phyloP scores from a whole-genome alignment of 1,140 invertebrate species.

The Contarinia nasturtii region DNA sequence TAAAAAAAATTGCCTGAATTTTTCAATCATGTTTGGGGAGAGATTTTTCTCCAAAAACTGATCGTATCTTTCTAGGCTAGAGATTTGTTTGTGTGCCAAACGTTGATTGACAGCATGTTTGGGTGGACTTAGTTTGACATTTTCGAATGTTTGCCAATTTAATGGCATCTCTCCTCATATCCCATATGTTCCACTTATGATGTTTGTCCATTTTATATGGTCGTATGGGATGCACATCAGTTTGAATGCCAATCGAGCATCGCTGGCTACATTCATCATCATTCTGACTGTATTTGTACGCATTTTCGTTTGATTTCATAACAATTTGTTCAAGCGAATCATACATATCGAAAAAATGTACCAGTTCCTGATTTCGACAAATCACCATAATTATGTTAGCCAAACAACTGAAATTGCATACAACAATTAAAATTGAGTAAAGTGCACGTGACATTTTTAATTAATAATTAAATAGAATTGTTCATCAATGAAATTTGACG shows the following conservation, averaged over 20 bases:
- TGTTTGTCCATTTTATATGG: constrained; percentile 1
- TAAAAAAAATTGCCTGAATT: too few relatives aligned
- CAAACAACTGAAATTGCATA: neutral
- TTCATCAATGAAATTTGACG: too few relatives aligned
- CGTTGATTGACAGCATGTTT: neutral
- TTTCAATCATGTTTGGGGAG: too few relatives aligned
- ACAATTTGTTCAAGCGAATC: neutral
- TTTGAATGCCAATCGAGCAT: neutral
- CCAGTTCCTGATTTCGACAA: neutral
- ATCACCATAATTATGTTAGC: neutral
- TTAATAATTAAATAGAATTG: neutral
- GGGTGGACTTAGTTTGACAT: neutral
- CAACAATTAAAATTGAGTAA: too few relatives aligned
- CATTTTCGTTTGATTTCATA: too few relatives aligned
- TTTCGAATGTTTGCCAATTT: constrained; percentile 3
- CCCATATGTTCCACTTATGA: constrained; percentile 4
- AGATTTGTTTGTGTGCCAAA: too few relatives aligned
- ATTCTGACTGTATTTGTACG: too few relatives aligned
- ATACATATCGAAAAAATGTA: neutral
- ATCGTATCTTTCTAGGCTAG: too few relatives aligned
- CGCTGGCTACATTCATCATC: neutral
- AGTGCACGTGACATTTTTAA: too few relatives aligned
- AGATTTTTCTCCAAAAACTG: too few relatives aligned
- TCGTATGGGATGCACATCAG: constrained; percentile 3
- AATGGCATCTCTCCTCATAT: constrained; percentile 2